Evolutionary conservation across 2,888 invertebrate genomes (phyloP), one percentile per base, ranked within the genome.

Genomic region (Drosophila meridionalis): DNA sequence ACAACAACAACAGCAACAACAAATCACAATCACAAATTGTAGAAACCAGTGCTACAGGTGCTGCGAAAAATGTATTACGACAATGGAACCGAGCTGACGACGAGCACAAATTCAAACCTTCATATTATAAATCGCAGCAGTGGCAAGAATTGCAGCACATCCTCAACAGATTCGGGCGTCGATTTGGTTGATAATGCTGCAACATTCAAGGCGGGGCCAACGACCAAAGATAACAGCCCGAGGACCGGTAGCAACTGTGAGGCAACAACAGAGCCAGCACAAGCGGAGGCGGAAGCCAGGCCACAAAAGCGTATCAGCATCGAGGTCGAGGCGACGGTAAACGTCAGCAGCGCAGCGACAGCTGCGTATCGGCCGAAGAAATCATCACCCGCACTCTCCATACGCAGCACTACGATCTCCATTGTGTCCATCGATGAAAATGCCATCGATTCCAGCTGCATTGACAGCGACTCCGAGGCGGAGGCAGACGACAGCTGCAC

Each of bases 111-210:
- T 58, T 64, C 64, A 32, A 83, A 73, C 45, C 57, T 66, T 38
- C 80, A 82, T 36, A 75, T 72, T 30, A 77, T 69, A 60, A 87
- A 85, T 56, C 62, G 85, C 55, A 64, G 78, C 14, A 82, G 77
- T 43, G 83, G 80, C 47, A 86, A 86, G 59, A 87, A 87, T 63
- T 83, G 90, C 77, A 91, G 92, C 73, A 88, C 92, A 70, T 90
- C 91, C 36, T 92, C 92, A 55, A 89, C 91, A 65, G 93, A 93
- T 80, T 93, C 92, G 20, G 93, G 92, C 42, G 91, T 92, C 42
- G 86, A 90, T 67, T 78, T 90, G 40, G 87, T 87, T 69, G 92
- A 92, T 58, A 91, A 84, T 66, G 78, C 75, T 30, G 82, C 90
- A 12, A 64, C 73, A 42, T 79, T 70, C 28, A 76, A 77, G 53